Base-by-base conservation (phyloP, 2,888 invertebrate genomes). In the Heliconius charithonia region DNA sequence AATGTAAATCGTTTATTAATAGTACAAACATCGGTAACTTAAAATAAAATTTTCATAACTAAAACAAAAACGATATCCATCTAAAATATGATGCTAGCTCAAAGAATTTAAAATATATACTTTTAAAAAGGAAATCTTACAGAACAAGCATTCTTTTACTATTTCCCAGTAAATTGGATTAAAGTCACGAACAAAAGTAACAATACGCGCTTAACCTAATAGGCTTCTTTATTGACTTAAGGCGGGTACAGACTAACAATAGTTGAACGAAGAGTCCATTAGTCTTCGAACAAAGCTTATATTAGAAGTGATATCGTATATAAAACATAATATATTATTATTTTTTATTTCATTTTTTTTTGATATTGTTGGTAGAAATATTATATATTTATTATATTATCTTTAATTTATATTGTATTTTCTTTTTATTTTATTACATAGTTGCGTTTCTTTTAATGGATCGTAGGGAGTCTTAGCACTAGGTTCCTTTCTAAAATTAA, bases 191-290 rank as follows among this genome's bases (percentile, higher is more conserved):
- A 51, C 51, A 59, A 72, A 72, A 72, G 72, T 59, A 56, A 74
- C 74, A 74, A 74, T 51, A 75, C 66, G 62, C 79, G 73, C 73
- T 77, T 79, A 51, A 75, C 72, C 69, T 74, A 77, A 77, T 75
- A 67, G 75, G 75, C 66, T 78, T 75, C 81, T 75, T 71, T 85
- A 80, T 85, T 84, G 82, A 83, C 80, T 78, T 76, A 84, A 83
- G 83, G 83, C 72, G 83, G 76, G 79, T 69, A 76, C 75, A 51
- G 27, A 65, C 78, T 51, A 80, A 79, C 80, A 80, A 59, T 76
- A 76, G 76, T 71, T 27, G 65, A 62, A 62, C 73, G 79, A 73
- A 75, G 77, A 80, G 79, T 79, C 81, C 80, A 83, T 82, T 82
- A 81, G 82, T 66, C 73, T 72, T 78, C 37, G 76, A 77, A 27